Base-by-base conservation (phyloP, 2,888 invertebrate species). In the Andrena dorsata region DNA sequence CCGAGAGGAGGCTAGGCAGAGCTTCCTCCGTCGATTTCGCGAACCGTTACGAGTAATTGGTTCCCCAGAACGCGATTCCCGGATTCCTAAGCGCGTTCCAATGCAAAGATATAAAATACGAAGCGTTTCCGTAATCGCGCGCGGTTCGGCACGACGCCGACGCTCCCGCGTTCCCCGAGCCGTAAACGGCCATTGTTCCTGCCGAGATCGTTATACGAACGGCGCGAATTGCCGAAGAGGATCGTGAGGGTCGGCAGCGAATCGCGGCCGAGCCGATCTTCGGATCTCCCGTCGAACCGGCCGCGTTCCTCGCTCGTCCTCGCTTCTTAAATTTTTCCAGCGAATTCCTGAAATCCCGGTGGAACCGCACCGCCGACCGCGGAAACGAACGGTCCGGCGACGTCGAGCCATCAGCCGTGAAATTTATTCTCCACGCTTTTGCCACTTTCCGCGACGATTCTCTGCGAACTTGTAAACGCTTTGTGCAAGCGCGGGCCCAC, bases 21-120 rank as follows among this genome's bases (percentile, higher is more conserved):
- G 49, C 76, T 56, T 1, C 41, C 41, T 0, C 8, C 64, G 61
- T 28, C 69, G 28, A 80, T 83, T 76, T 69, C 72, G 73, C 79
- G 84, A 76, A 90, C 86, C 86, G 86, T 88, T 89, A 89, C 79
- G 82, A 70, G 86, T 83, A 84, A 86, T 88, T 88, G 86, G 83
- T 88, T 85, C 86, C 80, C 76, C 74, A 88, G 88, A 88, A 88
- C 83, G 88, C 86, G 83, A 86, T 82, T 88, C 72, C 80, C 65
- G 77, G 70, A 88, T 88, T 88, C 88, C 82, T 61, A 75, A 60
- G 80, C 77, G 85, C 85, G 82, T 86, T 82, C 86, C 87, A 69
- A 83, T 74, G 87, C 80, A 79, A 79, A 82, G 81, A 74, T 84
- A 82, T 84, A 84, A 88, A 88, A 80, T 77, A 86, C 81, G 65